These are phyloP conservation scores for Morpho deidamia DNA, from an alignment of 2,888 invertebrate species.

Conservation along the genomic window DNA sequence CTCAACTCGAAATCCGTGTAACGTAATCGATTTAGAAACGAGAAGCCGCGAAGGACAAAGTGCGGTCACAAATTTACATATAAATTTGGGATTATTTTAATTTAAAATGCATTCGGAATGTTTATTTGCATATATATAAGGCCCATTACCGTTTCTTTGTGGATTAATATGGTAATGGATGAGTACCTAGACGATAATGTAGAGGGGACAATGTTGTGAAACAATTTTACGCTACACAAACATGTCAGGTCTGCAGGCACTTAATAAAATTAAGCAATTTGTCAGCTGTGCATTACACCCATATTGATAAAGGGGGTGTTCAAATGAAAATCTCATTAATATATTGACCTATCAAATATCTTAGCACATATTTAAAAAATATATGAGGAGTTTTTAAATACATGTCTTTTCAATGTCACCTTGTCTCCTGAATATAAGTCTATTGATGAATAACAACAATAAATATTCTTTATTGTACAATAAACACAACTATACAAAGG, in stretches of 20 bases:
- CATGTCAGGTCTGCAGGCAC: slow-evolving; percentile 53
- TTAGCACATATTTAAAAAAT: not conserved
- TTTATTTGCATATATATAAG: slow-evolving; percentile 74
- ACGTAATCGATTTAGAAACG: slow-evolving; percentile 70
- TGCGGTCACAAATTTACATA: slow-evolving; percentile 74
- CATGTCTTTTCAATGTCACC: no score
- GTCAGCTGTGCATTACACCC: slow-evolving; percentile 56
- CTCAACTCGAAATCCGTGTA: slow-evolving; percentile 63
- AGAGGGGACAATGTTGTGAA: slow-evolving; percentile 26
- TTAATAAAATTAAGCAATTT: slow-evolving; percentile 75
- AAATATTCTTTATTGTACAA: no score
- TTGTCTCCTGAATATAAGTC: no score
- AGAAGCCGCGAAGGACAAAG: slow-evolving; percentile 70
- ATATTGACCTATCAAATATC: slow-evolving; percentile 4
- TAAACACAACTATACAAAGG: no score
- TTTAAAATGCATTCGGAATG: slow-evolving; percentile 70
- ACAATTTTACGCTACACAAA: slow-evolving; percentile 45
- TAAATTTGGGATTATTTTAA: slow-evolving; percentile 76
- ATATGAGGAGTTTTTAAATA: no score
- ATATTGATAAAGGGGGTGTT: slow-evolving; percentile 51
- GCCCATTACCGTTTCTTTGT: slow-evolving; percentile 67
- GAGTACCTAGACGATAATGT: slow-evolving; percentile 37
- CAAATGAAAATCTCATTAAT: slow-evolving; percentile 25
- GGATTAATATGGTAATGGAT: slow-evolving; percentile 51
- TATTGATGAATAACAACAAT: no score